Percentiles rank a stretch among this genome's conserved stretches.
These are phyloP conservation scores for Helobdella robusta DNA, from an alignment of 2,888 invertebrate species.

Conservation along the genomic window DNA sequence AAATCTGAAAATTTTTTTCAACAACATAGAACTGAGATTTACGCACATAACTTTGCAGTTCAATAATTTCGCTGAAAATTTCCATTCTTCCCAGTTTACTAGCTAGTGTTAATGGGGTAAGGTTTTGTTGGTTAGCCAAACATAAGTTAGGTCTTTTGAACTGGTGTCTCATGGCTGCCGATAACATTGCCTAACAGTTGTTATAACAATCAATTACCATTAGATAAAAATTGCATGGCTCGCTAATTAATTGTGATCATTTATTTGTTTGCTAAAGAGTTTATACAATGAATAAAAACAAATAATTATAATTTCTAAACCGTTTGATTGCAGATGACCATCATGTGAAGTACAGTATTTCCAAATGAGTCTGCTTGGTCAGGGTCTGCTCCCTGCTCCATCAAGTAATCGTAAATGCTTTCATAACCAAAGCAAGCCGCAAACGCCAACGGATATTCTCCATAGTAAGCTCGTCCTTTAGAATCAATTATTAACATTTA, in stretches of 20 bases:
- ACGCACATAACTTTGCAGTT: constrained; percentile 58
- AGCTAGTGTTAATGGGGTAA: constrained; percentile 89
- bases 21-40: too few relatives aligned
- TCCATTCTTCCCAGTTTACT: constrained; percentile 90
- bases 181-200: constrained; percentile 79
- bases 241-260: too few relatives aligned
- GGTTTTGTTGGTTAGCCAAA: constrained; percentile 73
- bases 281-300: too few relatives aligned
- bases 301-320: too few relatives aligned
- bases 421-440: constrained; percentile 94
- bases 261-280: too few relatives aligned
- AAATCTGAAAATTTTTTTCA: too few relatives aligned
- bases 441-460: constrained; percentile 94
- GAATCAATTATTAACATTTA: not conserved
- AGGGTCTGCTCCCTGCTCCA: constrained; percentile 85
- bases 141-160: constrained; percentile 83
- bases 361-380: constrained; percentile 92
- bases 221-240: too few relatives aligned
- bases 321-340: constrained; percentile 91
- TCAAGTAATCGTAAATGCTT: constrained; percentile 85
- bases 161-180: constrained; percentile 89
- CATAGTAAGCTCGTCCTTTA: constrained; percentile 81
- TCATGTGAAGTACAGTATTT: constrained; percentile 98
- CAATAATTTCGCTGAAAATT: constrained; percentile 95
- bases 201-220: too few relatives aligned